Evolutionary conservation across 2,113 vertebrate genomes (phyloP).

Genomic region (Phasianus colchicus): DNA sequence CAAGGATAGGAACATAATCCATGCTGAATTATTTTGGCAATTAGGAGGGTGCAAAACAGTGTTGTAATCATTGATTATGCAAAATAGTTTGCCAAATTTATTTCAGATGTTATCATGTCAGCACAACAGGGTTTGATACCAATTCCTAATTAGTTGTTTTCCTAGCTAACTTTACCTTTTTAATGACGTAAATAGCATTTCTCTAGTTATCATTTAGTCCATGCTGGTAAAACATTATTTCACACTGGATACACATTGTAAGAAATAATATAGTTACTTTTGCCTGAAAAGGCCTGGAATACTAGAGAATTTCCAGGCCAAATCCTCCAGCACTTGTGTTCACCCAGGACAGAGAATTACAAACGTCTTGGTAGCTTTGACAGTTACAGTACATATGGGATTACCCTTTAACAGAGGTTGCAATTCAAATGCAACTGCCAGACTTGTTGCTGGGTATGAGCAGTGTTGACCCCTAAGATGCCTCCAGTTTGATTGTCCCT

Average conservation of each 20-base stretch:
- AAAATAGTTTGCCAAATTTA: background rate
- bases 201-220: background rate
- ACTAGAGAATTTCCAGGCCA: background rate
- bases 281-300: background rate
- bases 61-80: background rate
- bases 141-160: background rate
- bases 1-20: background rate
- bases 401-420: background rate
- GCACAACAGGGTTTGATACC: background rate
- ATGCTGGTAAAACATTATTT: background rate
- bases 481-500: background rate
- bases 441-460: background rate
- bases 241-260: background rate
- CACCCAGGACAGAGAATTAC: background rate
- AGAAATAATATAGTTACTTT: background rate
- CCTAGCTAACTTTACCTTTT: background rate
- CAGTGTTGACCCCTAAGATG: background rate
- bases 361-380: background rate
- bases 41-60: background rate
- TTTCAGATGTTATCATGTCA: background rate
- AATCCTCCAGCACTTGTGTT: background rate
- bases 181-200: background rate
- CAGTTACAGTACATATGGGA: fast-evolving
- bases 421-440: background rate
- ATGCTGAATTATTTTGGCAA: background rate